These are phyloP conservation scores for Brachyalestes nurse DNA, from an alignment of 2,797 vertebrate genomes.

Conservation along the genomic window DNA sequence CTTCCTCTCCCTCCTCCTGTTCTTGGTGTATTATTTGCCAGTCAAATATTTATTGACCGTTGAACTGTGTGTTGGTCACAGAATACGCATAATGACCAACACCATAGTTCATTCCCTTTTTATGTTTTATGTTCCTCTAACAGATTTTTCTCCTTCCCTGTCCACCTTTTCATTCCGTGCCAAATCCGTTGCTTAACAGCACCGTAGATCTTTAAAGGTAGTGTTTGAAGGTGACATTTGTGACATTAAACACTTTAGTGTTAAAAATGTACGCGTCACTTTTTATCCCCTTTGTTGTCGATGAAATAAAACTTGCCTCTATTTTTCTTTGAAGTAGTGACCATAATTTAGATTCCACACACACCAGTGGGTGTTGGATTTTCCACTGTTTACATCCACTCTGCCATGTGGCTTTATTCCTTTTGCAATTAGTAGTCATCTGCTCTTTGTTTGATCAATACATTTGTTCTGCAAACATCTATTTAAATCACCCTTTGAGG, in stretches of 20 bases:
- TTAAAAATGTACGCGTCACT: constrained; percentile 7
- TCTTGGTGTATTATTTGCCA: not conserved
- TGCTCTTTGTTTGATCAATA: constrained; percentile 31
- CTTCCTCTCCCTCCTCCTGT: not conserved
- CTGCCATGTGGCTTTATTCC: constrained; percentile 25
- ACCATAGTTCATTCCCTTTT: not conserved
- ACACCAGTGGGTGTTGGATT: not conserved
- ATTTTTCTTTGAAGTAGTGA: constrained; percentile 31
- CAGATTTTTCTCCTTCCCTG: not conserved
- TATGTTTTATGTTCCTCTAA: not conserved
- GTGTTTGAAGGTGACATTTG: not conserved
- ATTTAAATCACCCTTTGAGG: not conserved
- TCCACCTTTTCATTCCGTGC: not conserved
- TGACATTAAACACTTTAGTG: not conserved
- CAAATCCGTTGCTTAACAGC: not conserved
- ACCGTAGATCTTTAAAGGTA: not conserved
- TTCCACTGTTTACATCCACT: constrained; percentile 36
- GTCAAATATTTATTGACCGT: not conserved
- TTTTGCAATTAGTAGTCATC: constrained; percentile 14
- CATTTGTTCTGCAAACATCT: constrained; percentile 23
- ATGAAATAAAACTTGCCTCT: constrained; percentile 28
- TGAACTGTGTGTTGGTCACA: not conserved
- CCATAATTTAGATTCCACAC: constrained; percentile 36
- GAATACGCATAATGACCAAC: not conserved
- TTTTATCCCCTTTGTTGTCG: constrained; percentile 22